phyloP scores from a whole-genome alignment of 2,797 vertebrate genomes.

The Phoxinus dragarum region DNA sequence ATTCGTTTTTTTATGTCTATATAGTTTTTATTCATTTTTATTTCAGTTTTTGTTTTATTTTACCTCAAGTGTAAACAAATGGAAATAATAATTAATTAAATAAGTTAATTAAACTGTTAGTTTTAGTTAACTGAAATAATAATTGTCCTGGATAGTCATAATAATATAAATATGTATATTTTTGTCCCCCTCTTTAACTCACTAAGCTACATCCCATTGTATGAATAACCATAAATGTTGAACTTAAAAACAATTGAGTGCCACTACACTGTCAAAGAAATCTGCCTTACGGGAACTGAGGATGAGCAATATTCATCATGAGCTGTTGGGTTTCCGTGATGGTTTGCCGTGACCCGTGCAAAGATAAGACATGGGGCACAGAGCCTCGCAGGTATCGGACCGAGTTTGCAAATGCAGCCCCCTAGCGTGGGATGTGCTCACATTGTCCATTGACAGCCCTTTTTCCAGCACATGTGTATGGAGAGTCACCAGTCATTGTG shows the following conservation, averaged over 20 bases:
- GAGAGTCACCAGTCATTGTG: conserved; percentile 17
- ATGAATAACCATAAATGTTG: neutral
- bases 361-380: conserved; percentile 49
- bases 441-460: conserved; percentile 59
- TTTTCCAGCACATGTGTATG: conserved; percentile 37
- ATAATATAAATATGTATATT: too few relatives aligned
- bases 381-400: conserved; percentile 39
- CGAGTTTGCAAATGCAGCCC: conserved; percentile 36
- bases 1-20: too few relatives aligned
- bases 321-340: conserved; percentile 37
- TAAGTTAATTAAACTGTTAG: too few relatives aligned
- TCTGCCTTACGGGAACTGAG: conserved; percentile 30
- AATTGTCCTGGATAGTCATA: too few relatives aligned
- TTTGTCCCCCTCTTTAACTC: neutral
- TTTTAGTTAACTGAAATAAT: too few relatives aligned
- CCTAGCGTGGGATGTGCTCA: conserved; percentile 58
- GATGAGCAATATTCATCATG: conserved; percentile 23
- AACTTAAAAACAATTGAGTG: neutral
- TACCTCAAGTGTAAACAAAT: too few relatives aligned
- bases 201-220: neutral
- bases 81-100: too few relatives aligned
- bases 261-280: conserved; percentile 44
- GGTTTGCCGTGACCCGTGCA: conserved; percentile 31
- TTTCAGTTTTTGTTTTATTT: too few relatives aligned
- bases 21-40: too few relatives aligned